phyloP scores from a whole-genome alignment of 2,888 invertebrate genomes.

The Octonoba sinensis region DNA sequence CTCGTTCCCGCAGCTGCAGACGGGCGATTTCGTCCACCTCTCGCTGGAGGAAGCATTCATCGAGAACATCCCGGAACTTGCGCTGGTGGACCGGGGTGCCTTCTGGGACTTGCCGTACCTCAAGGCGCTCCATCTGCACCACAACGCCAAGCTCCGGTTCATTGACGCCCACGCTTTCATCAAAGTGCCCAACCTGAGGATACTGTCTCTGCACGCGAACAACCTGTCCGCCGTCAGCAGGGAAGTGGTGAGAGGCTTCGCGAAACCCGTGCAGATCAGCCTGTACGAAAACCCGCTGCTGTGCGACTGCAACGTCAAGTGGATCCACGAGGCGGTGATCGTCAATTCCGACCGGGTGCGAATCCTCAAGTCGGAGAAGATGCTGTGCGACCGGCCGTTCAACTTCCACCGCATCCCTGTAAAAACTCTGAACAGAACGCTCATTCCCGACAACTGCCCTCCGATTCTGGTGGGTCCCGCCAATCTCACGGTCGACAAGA shows the following conservation, averaged over 20 bases:
- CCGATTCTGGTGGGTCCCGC: constrained; percentile 65
- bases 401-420: constrained; percentile 67
- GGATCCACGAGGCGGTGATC: constrained; percentile 67
- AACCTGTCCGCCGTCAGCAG: constrained; percentile 70
- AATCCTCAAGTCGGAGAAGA: constrained; percentile 68
- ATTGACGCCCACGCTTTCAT: constrained; percentile 71
- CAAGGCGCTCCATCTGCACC: constrained; percentile 70
- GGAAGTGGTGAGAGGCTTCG: constrained; percentile 68
- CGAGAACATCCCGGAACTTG: constrained; percentile 70
- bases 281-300: constrained; percentile 72
- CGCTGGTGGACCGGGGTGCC: constrained; percentile 70
- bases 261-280: constrained; percentile 66
- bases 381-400: constrained; percentile 70
- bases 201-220: constrained; percentile 72
- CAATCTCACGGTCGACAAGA: constrained; percentile 60
- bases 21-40: constrained; percentile 68
- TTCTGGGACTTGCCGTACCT: constrained; percentile 71
- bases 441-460: constrained; percentile 67
- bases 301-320: constrained; percentile 73
- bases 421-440: constrained; percentile 66
- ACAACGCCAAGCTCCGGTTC: constrained; percentile 71
- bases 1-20: constrained; percentile 65
- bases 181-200: constrained; percentile 69
- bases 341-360: constrained; percentile 60
- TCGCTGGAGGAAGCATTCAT: constrained; percentile 70